Evolutionary conservation across 2,888 invertebrate species (phyloP), one percentile per base, ranked within the genome.

Genomic region (Steinernema scapterisci): DNA sequence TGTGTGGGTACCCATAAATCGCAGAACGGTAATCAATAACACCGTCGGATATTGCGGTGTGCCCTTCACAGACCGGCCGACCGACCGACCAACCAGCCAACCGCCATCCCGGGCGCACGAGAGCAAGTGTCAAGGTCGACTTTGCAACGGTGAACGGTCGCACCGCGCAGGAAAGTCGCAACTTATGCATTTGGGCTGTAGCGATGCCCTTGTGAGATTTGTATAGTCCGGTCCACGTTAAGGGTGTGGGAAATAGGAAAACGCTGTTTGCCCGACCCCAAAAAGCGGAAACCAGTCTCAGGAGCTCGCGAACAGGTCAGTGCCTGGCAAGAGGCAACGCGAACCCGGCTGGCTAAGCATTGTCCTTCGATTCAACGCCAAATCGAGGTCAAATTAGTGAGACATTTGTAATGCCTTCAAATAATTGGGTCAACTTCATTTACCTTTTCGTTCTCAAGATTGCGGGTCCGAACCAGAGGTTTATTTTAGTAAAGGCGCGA

Each of bases 381-480:
- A 63, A 63, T 27, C 63, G 63, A 25, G 63, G 63, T 63, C 63
- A 63, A 63, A 63, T 63, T 63, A 63, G 63, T 63, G 63, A 27
- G 38, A 31, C 63, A 63, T 27, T 2, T 25, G 63, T 63, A 27
- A 63, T 63, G 63, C 16, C 25, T 63, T 63, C 63, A 38, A 16
- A 31, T 16, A 63, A 63, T 31, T 63, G 63, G 63, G 63, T 63
- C 63, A 27, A 25, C 9, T 63, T 38, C 1, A 31, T 63, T 31
- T 54, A 54, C 54, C 63, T 63, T 63, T 25, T 27, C 16, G 16
- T 31, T 31, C 31, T 63, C 27, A 38, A 6, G 38, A 63, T 63
- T 63, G 19, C 63, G 48, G 13, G 13, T 6, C 9, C 38, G 38
- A 38, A 38, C 9, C 38, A 9, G 9, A 38, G 38, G 38, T 38